A percentile compares a stretch with the other conserved stretches of the same genome.
phyloP scores from a whole-genome alignment of 1,140 invertebrate species.

The Drosophila lowei region DNA sequence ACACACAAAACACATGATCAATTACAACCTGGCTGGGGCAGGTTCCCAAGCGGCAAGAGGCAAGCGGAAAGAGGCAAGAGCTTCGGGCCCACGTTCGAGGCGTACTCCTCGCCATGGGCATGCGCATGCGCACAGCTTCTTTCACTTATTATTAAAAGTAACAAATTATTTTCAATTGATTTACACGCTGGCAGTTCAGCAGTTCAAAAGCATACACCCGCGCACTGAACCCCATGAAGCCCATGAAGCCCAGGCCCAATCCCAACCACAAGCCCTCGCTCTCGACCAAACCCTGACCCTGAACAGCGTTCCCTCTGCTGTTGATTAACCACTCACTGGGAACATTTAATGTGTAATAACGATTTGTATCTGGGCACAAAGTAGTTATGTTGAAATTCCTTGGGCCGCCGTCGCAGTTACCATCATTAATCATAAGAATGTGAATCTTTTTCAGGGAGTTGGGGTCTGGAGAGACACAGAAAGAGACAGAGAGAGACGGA shows the following conservation, averaged over 20 bases:
- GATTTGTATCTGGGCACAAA: slow-evolving; percentile 82
- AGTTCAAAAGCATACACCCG: slow-evolving; percentile 71
- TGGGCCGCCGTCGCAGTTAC: slow-evolving; percentile 52
- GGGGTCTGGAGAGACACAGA: neutral
- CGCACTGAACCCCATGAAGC: slow-evolving; percentile 31
- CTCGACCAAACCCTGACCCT: slow-evolving; percentile 58
- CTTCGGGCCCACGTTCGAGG: slow-evolving; percentile 39
- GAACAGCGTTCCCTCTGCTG: slow-evolving; percentile 43
- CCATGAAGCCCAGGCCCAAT: neutral
- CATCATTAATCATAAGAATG: slow-evolving; percentile 81
- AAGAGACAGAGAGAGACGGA: neutral
- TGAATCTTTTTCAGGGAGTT: slow-evolving; percentile 72
- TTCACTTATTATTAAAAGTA: slow-evolving; percentile 83
- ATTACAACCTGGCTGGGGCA: slow-evolving; percentile 63
- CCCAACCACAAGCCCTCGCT: neutral
- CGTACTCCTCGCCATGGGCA: slow-evolving; percentile 21
- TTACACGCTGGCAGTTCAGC: slow-evolving; percentile 72
- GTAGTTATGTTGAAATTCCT: slow-evolving; percentile 82
- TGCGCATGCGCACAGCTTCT: slow-evolving; percentile 65
- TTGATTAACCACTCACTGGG: slow-evolving; percentile 83
- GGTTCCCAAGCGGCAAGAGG: slow-evolving; percentile 31
- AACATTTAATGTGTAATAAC: slow-evolving; percentile 83
- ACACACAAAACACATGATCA: slow-evolving; percentile 72
- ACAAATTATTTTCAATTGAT: slow-evolving; percentile 83
- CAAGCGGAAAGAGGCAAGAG: slow-evolving; percentile 7